phyloP scores from a whole-genome alignment of 2,888 invertebrate genomes.

The Cephus pulcher region DNA sequence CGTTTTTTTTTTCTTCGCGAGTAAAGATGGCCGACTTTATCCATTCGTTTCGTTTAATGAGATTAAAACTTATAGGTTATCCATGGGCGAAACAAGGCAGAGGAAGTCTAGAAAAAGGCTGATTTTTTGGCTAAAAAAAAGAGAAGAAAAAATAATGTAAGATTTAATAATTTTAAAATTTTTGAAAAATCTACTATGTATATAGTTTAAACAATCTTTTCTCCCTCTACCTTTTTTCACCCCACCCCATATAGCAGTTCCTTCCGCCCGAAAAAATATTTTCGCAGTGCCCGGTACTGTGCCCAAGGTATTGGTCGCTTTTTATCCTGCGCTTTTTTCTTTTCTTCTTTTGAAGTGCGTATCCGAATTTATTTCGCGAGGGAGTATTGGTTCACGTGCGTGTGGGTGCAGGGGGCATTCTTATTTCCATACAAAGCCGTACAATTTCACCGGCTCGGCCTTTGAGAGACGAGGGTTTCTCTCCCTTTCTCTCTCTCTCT shows the following conservation, averaged over 20 bases:
- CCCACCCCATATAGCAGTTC: conserved; percentile 20
- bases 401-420: conserved; percentile 49
- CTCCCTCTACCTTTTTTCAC: too few species aligned
- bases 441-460: conserved; percentile 54
- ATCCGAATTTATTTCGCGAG: conserved; percentile 47
- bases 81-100: too few species aligned
- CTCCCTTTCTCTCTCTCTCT: conserved; percentile 18
- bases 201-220: too few species aligned
- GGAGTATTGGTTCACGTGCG: conserved; percentile 27
- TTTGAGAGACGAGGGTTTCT: conserved; percentile 46
- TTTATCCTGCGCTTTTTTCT: conserved; percentile 11
- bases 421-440: conserved; percentile 60
- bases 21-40: conserved; percentile 5
- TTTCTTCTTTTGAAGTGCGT: conserved; percentile 47
- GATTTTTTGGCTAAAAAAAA: too few species aligned
- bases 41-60: too few species aligned
- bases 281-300: conserved; percentile 35
- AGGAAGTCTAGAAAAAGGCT: too few species aligned
- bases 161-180: too few species aligned
- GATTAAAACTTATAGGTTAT: too few species aligned
- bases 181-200: too few species aligned
- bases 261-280: conserved; percentile 55
- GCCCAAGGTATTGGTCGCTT: conserved; percentile 19
- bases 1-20: background rate
- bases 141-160: too few species aligned